phyloP scores from a whole-genome alignment of 2,888 invertebrate genomes.

The Galeruca laticollis region DNA sequence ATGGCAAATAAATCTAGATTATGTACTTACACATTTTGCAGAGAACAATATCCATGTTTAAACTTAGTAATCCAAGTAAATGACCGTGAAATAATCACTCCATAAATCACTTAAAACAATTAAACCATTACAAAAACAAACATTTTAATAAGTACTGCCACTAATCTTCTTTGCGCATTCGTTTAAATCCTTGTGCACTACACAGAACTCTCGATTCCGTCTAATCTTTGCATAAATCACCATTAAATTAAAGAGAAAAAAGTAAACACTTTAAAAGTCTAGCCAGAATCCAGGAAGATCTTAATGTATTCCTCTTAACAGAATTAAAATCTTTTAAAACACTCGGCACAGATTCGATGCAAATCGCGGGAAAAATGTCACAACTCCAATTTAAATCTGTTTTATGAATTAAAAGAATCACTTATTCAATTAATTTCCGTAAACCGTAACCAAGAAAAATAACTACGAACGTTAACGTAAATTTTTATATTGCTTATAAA shows the following conservation, averaged over 20 bases:
- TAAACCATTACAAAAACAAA: constrained; percentile 50
- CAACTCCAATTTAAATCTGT: neutral
- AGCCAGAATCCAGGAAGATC: constrained; percentile 30
- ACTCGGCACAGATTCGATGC: constrained; percentile 31
- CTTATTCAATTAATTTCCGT: neutral
- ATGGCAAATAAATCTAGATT: constrained; percentile 15
- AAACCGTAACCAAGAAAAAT: neutral
- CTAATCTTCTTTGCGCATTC: constrained; percentile 46
- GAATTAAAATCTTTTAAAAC: constrained; percentile 36
- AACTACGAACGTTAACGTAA: neutral
- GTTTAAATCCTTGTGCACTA: constrained; percentile 47
- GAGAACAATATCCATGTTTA: constrained; percentile 46
- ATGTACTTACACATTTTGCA: constrained; percentile 46
- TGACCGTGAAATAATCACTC: constrained; percentile 45
- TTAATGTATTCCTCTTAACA: constrained; percentile 39
- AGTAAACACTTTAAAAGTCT: constrained; percentile 42
- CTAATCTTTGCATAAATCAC: constrained; percentile 46
- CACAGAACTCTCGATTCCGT: constrained; percentile 43
- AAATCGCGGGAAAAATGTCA: constrained; percentile 32
- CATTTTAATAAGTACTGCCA: constrained; percentile 46
- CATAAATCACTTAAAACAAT: constrained; percentile 49
- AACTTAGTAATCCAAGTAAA: constrained; percentile 44
- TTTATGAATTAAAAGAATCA: constrained; percentile 3
- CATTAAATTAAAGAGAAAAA: constrained; percentile 39
- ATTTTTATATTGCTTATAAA: neutral